Percentiles rank a stretch among this genome's conserved stretches.
phyloP scores from a whole-genome alignment of 2,113 vertebrate genomes.

The Seriola rivoliana region DNA sequence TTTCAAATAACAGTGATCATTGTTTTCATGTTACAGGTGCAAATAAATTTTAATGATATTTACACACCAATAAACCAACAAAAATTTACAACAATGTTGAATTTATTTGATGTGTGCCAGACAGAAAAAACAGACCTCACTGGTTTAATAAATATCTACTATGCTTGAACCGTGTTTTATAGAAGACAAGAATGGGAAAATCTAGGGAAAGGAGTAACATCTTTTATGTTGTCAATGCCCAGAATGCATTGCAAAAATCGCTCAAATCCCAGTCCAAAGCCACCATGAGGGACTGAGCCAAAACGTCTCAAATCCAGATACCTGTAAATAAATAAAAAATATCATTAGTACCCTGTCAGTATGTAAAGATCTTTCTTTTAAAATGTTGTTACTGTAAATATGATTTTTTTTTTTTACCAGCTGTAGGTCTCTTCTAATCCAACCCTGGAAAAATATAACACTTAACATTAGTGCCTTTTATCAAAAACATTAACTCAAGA shows the following conservation, averaged over 20 bases:
- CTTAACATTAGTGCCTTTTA: neutral
- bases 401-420: conserved; percentile 87
- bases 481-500: conserved; percentile 2
- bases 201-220: conserved; percentile 96
- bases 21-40: neutral
- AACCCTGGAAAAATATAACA: conserved; percentile 81
- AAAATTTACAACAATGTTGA: neutral
- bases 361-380: fast-evolving
- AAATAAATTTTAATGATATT: neutral
- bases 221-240: conserved; percentile 96
- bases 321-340: conserved; percentile 81
- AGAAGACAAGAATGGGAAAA: conserved; percentile 93
- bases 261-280: conserved; percentile 98
- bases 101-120: conserved; percentile 23
- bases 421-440: conserved; percentile 89
- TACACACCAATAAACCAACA: neutral
- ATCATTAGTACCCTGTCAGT: conserved; percentile 1
- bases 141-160: neutral
- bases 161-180: conserved; percentile 58
- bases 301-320: conserved; percentile 95
- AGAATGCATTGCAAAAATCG: conserved; percentile 94
- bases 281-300: conserved; percentile 94
- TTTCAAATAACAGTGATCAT: neutral
- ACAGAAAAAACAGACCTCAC: neutral
- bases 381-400: neutral